Evolutionary conservation across 2,797 vertebrate species (phyloP).

Genomic region (Limnodromus scolopaceus): DNA sequence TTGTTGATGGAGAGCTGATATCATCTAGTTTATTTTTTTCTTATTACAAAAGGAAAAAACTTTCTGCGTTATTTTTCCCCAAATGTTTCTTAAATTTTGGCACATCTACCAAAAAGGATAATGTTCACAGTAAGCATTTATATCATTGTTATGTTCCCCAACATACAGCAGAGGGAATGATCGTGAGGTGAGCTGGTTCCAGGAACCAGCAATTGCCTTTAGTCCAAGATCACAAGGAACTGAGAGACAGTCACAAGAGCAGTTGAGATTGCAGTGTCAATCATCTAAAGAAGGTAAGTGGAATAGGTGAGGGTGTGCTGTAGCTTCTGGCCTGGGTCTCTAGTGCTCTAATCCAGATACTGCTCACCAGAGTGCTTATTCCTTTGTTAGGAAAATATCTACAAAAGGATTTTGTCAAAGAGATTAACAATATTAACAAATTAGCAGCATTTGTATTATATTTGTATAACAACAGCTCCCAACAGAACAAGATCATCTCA

Average conservation of each 20-base stretch:
- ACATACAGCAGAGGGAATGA: not conserved
- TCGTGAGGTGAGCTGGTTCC: not conserved
- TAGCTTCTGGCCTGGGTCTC: not conserved
- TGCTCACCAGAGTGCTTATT: not conserved
- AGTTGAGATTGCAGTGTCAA: not conserved
- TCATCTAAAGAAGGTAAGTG: not conserved
- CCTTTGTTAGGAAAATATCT: not conserved
- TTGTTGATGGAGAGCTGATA: not conserved
- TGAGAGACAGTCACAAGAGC: not conserved
- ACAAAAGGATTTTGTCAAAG: not conserved
- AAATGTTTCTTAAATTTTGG: not conserved
- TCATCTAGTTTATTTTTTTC: not conserved
- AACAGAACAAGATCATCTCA: not conserved
- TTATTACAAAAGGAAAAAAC: not conserved
- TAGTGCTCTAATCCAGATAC: not conserved
- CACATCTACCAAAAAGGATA: not conserved
- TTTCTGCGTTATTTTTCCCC: not conserved
- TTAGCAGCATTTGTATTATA: not conserved
- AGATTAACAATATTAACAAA: not conserved
- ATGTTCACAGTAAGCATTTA: not conserved
- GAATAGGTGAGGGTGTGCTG: not conserved
- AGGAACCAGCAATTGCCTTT: not conserved
- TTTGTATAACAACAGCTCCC: not conserved
- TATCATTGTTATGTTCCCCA: not conserved
- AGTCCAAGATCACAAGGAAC: not conserved